Base-by-base conservation (phyloP, 2,113 vertebrate species). In the Myrmecobius fasciatus region DNA sequence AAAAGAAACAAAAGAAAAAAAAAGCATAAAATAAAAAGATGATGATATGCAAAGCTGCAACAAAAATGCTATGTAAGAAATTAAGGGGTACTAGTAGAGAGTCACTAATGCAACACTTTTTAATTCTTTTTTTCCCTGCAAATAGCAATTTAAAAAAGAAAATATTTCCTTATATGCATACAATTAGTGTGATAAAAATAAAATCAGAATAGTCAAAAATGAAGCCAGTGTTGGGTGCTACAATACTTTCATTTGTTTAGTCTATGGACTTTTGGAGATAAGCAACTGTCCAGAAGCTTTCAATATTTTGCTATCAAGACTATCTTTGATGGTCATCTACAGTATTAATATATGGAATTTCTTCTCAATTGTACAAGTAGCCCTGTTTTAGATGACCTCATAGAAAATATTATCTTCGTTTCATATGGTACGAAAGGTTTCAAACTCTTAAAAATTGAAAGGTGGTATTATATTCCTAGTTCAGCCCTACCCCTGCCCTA, bases 1-100 rank as follows among this genome's bases (percentile, higher is more conserved):
- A 96, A n/a, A 93, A 96, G 89, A 7, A 56, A 97, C 96, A 98
- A 94, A 96, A 97, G 96, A 95, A 98, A 97, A 96, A 96, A 94
- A 96, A 93, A 98, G 96, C 94, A 98, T 97, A 98, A 98, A 94
- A 98, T 97, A 98, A 98, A 97, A 93, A 97, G 93, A 48, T 9
- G 97, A 98, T 97, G 97, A 98, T 98, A 98, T 93, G 96, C 67
- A 98, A 98, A 95, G 94, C 96, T 51, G 94, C 96, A 97, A 97
- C 94, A 91, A 90, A 97, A 97, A 97, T 92, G 94, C 96, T 88
- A 91, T 91, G 94, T 95, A 92, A 92, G 96, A 98, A 98, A 95
- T 96, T 95, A 94, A 92, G 90, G 96, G 97, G 97, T 90, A 96
- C 97, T 91, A 93, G 53, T 43, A 88, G 83, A 97, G 90, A 95